Evolutionary conservation across 2,888 invertebrate species (phyloP), one percentile per base, ranked within the genome.

Genomic region (Dorcus parallelipipedus): DNA sequence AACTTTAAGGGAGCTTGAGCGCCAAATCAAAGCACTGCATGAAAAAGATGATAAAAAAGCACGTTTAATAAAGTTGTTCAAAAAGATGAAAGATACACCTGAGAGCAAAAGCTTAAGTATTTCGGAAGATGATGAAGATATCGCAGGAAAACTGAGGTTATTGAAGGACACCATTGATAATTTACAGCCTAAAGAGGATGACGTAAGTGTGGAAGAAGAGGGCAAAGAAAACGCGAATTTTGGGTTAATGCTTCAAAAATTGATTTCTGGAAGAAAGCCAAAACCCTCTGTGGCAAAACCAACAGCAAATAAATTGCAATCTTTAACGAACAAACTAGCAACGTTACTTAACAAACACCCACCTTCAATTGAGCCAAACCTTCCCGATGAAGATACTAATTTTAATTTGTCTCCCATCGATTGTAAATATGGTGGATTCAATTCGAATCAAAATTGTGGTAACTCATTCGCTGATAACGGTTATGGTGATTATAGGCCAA

Each of bases 101-200:
- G 26, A 33, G 4, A 23, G 45, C 9, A 45, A 45, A 7, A 10
- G 14, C 14, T 20, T 45, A 7, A 26, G n/a, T 17, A 3, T 40
- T 33, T 60, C 56, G n/a, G 56, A 52, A 20, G 65, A 63, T 20
- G 61, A 59, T 33, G 67, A 69, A 20, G 60, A 60, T 23, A 52
- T 63, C 1, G 67, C 65, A 33, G 38, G 59, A 3, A 62, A 70
- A 52, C 33, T 64, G 9, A 69, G 66, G 58, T 58, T 64, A 49
- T 60, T 76, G 14, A 69, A 75, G 61, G 55, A 61, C 3, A 73
- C 71, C 2, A 75, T 76, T 14, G 67, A 71, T 33, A 67, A 60
- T 42, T 54, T 75, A 20, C 67, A 63, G 51, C 69, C 71, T 0
- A 72, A 69, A 59, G 68, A 68, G 41, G 68, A 71, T 10, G 60